Evolutionary conservation across 2,113 vertebrate species (phyloP).

Genomic region (Saguinus imperator): DNA sequence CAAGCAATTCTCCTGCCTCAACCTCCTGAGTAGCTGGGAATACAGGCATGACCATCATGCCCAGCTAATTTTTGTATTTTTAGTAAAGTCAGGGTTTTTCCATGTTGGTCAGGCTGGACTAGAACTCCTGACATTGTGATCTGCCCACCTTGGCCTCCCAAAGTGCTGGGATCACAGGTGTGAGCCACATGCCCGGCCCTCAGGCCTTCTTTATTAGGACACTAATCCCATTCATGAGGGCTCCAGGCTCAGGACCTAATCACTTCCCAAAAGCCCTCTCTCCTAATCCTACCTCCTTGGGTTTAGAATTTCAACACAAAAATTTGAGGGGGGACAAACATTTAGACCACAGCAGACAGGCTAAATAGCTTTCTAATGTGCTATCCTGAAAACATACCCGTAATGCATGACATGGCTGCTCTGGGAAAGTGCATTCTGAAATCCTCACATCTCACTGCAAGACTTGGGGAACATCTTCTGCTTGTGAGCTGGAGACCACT

Average conservation of each 20-base stretch:
- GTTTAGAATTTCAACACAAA: not conserved
- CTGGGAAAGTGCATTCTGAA: not conserved
- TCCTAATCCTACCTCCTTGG: not conserved
- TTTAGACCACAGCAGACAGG: not conserved
- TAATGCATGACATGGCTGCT: not conserved
- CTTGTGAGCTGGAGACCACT: not conserved
- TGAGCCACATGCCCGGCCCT: too few species aligned
- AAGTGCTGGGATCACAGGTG: too few species aligned
- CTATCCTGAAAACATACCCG: not conserved
- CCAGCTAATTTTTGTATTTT: too few species aligned
- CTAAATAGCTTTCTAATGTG: not conserved
- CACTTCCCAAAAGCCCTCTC: not conserved
- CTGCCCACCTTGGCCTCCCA: too few species aligned
- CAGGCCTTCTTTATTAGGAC: not conserved
- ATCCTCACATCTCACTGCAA: not conserved
- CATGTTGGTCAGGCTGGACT: too few species aligned
- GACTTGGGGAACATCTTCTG: not conserved
- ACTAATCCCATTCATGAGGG: not conserved
- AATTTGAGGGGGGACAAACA: not conserved
- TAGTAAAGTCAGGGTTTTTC: too few species aligned
- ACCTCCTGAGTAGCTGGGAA: too few species aligned
- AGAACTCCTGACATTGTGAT: too few species aligned
- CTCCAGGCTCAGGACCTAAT: not conserved
- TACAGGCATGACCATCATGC: too few species aligned
- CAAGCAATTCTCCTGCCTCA: too few species aligned